Conservation (phyloP, 2,797 vertebrate species). For the Melanotaenia pygmaea region DNA sequence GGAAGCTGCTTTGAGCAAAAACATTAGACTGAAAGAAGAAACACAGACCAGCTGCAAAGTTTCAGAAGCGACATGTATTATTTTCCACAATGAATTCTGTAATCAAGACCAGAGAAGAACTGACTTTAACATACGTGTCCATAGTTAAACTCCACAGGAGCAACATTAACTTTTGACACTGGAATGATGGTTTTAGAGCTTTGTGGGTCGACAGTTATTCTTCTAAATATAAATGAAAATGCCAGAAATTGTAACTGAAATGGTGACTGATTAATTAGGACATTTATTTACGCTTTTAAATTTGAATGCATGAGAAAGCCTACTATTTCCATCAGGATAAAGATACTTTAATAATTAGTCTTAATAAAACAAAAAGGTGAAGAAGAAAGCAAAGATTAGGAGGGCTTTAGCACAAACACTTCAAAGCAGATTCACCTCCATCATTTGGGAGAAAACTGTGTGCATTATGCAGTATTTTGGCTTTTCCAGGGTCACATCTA, state of each 20-base stretch:
- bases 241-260: slow-evolving; percentile 13
- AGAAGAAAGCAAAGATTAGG: not conserved
- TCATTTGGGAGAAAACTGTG: slow-evolving; percentile 30
- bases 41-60: slow-evolving; percentile 1
- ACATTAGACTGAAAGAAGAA: not conserved
- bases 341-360: not conserved
- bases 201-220: slow-evolving; percentile 21
- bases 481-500: slow-evolving; percentile 39
- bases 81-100: not conserved
- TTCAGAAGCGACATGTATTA: not conserved
- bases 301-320: not conserved
- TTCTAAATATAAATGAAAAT: slow-evolving; percentile 31
- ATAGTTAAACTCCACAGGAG: slow-evolving; percentile 7
- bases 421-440: slow-evolving; percentile 54
- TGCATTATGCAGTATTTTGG: slow-evolving; percentile 50
- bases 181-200: slow-evolving; percentile 1
- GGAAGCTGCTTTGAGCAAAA: not conserved
- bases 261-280: not conserved
- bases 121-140: slow-evolving; percentile 6
- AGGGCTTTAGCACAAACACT: slow-evolving; percentile 5
- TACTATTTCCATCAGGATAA: not conserved
- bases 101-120: not conserved
- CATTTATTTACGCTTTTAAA: not conserved
- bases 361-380: not conserved
- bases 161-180: slow-evolving; percentile 23